Conservation (phyloP, 1,140 invertebrate species). For the Thaumetopoea pityocampa region DNA sequence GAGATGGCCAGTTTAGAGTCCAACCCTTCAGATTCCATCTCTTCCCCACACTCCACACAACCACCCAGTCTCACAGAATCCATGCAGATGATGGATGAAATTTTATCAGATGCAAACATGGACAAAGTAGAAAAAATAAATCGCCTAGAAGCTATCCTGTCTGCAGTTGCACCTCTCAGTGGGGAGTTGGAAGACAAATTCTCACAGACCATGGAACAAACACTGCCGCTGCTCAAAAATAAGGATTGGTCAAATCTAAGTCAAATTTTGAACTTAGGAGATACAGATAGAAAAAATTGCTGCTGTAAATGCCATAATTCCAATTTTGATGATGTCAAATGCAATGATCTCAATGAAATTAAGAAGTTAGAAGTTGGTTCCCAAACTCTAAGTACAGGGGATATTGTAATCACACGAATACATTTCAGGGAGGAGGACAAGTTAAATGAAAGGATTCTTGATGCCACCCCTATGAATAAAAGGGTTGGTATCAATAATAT, state of each 20-base stretch:
- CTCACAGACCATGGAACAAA: constrained; percentile 72
- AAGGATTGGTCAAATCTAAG: constrained; percentile 70
- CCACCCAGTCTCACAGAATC: constrained; percentile 93
- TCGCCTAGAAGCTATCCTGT: constrained; percentile 88
- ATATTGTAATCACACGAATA: constrained; percentile 94
- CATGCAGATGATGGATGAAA: constrained; percentile 92
- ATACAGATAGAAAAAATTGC: constrained; percentile 67
- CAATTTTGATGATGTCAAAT: constrained; percentile 50
- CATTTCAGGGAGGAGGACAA: constrained; percentile 85
- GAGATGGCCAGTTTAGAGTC: constrained; percentile 88
- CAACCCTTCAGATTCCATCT: constrained; percentile 83
- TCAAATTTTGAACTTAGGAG: constrained; percentile 64
- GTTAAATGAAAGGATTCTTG: constrained; percentile 74
- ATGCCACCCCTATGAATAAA: constrained; percentile 67
- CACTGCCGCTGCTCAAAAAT: constrained; percentile 68
- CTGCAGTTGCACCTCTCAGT: constrained; percentile 81
- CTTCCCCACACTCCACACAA: constrained; percentile 84
- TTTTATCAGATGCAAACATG: constrained; percentile 88
- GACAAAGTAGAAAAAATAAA: constrained; percentile 92
- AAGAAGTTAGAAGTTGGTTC: constrained; percentile 77
- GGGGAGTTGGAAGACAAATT: constrained; percentile 66
- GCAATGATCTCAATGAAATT: constrained; percentile 69
- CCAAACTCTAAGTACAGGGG: constrained; percentile 94
- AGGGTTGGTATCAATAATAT: constrained; percentile 58
- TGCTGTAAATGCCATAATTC: constrained; percentile 75